phyloP scores from a whole-genome alignment of 2,888 invertebrate genomes.

The Yponomeuta plumbellus region DNA sequence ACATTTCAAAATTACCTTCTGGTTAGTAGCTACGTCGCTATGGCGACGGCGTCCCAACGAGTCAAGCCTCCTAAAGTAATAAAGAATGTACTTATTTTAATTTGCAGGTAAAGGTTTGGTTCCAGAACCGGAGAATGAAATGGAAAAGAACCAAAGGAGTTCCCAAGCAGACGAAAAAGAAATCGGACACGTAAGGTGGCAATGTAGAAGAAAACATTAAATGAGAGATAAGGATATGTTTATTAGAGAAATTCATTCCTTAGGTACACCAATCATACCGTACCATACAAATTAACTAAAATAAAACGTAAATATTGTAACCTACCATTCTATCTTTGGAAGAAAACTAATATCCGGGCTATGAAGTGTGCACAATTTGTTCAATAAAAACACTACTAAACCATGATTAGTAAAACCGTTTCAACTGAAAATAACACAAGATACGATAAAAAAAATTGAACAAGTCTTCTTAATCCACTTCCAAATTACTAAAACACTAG shows the following conservation, averaged over 20 bases:
- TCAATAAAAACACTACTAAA: conserved; percentile 23
- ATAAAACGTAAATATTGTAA: conserved; percentile 50
- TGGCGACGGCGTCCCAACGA: no score
- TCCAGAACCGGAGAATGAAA: conserved; percentile 93
- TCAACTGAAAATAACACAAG: conserved; percentile 8
- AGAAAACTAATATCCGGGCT: conserved; percentile 62
- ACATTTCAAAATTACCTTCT: no score
- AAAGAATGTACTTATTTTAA: background rate
- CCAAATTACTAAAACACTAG: conserved; percentile 28
- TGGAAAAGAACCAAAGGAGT: conserved; percentile 89
- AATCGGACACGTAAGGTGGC: conserved; percentile 28
- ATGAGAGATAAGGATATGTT: conserved; percentile 73
- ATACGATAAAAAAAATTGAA: conserved; percentile 9
- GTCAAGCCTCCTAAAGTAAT: no score
- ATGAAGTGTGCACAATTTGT: conserved; percentile 38
- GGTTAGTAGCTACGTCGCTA: no score
- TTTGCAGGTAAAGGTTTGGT: conserved; percentile 89
- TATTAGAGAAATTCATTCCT: conserved; percentile 71
- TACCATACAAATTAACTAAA: conserved; percentile 50
- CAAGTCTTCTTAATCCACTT: conserved; percentile 7
- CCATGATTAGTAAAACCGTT: conserved; percentile 5
- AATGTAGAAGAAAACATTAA: conserved; percentile 37
- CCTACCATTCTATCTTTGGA: conserved; percentile 71
- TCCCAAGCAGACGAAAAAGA: conserved; percentile 52
- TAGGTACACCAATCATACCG: conserved; percentile 38